phyloP scores from a whole-genome alignment of 2,113 vertebrate genomes.

The Spea bombifrons region DNA sequence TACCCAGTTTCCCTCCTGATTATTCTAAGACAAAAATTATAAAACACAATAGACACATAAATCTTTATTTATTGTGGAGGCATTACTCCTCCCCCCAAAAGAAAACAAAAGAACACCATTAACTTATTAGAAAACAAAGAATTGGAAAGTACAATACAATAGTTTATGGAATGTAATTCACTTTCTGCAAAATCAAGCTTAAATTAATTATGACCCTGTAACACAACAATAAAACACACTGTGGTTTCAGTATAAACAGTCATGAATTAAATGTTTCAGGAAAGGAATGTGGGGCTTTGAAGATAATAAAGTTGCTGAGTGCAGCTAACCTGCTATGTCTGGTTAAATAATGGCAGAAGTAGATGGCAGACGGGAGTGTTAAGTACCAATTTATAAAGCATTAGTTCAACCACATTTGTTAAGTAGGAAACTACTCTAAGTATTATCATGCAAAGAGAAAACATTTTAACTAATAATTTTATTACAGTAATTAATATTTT shows the following conservation, averaged over 20 bases:
- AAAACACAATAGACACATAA: too few species aligned
- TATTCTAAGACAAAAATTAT: too few species aligned
- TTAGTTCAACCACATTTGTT: constrained; percentile 8
- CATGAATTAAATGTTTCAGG: background rate
- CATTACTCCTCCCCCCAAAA: too few species aligned
- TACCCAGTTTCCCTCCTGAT: too few species aligned
- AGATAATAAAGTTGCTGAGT: constrained; percentile 14
- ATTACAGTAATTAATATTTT: constrained; percentile 13
- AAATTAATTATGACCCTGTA: background rate
- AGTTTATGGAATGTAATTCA: background rate
- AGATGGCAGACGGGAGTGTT: background rate
- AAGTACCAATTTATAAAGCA: background rate
- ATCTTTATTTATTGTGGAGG: too few species aligned
- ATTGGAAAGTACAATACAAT: background rate
- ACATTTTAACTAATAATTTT: constrained; percentile 4
- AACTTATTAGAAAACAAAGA: too few species aligned
- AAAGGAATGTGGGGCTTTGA: background rate
- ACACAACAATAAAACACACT: background rate
- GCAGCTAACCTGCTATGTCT: constrained; percentile 3
- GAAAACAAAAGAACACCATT: too few species aligned
- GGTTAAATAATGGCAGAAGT: background rate
- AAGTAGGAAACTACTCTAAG: background rate
- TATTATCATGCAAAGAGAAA: constrained; percentile 8
- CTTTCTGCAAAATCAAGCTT: background rate
- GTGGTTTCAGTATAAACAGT: background rate